Evolutionary conservation across 1,140 invertebrate genomes (phyloP), one percentile per base, ranked within the genome.

Genomic region (Parasteatoda tepidariorum): DNA sequence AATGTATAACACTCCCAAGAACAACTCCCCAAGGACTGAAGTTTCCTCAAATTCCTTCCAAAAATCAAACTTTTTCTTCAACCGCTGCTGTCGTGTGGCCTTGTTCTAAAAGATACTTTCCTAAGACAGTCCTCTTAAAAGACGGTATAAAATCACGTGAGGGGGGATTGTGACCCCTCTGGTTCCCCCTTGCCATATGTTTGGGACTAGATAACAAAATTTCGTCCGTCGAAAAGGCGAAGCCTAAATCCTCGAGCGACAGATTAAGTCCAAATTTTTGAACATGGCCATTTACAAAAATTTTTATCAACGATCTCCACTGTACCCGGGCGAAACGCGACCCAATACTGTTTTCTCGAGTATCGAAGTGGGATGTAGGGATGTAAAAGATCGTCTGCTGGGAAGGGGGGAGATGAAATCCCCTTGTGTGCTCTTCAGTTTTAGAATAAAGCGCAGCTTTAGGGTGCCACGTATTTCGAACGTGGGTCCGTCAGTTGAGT

Each of bases 261-360:
- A 82, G 78, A 82, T 82, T 82, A 82, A 82, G 78, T 82, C 78
- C 66, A 82, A 82, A 82, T 82, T 82, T 82, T 82, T 82, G 78
- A 82, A 62, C 66, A 28, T 55, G 78, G 78, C 78, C 78, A 82
- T 82, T 82, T 82, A 82, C 78, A 82, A 82, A 82, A 82, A 82
- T 82, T 82, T 82, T 82, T 82, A 82, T 82, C 78, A 82, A 70
- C 78, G 31, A 82, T 82, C 78, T 79, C 75, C 76, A 79, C n/a
- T 68, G 76, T 18, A 18, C 9, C 76, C 59, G 41, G n/a, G 61
- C 34, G 74, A 41, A 24, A n/a, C 55, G 75, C 75, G 75, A 78
- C 75, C 75, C 24, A 64, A 71, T 62, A 41, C 26, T 59, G 64
- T 81, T 70, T 62, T 68, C 33, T 24, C 26, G 24, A 18, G 34